These are phyloP conservation scores for Aricia agestis DNA, from an alignment of 1,140 invertebrate genomes.

Conservation along the genomic window DNA sequence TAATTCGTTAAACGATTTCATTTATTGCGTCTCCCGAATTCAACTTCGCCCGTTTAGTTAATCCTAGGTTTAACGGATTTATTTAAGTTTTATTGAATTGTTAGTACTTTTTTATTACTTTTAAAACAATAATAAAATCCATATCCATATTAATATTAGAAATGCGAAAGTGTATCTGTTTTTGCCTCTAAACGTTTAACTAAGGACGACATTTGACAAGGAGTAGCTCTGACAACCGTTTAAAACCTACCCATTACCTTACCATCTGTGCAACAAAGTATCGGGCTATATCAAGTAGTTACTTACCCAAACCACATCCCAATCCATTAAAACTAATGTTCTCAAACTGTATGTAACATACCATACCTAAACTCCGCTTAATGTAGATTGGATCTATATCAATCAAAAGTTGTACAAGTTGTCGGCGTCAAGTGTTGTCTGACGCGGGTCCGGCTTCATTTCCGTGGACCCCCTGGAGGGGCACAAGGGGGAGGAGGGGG, in stretches of 20 bases:
- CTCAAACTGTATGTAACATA: background rate
- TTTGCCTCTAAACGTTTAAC: too few species aligned
- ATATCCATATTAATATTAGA: too few species aligned
- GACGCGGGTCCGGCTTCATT: conserved; percentile 60
- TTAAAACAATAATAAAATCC: too few species aligned
- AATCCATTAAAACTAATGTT: background rate
- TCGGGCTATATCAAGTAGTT: too few species aligned
- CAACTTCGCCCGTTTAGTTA: background rate
- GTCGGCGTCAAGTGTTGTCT: conserved; percentile 20
- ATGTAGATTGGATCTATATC: conserved; percentile 2
- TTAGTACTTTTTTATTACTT: background rate
- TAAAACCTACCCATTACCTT: too few species aligned
- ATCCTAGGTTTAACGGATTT: background rate
- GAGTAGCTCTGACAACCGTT: too few species aligned
- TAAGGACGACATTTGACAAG: too few species aligned
- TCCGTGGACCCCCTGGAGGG: conserved; percentile 30
- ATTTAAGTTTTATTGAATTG: background rate
- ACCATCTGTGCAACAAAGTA: too few species aligned
- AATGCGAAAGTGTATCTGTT: too few species aligned
- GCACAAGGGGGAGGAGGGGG: conserved; percentile 36
- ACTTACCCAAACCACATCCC: background rate
- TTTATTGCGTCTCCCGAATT: background rate
- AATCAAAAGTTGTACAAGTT: background rate
- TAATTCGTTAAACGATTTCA: background rate
- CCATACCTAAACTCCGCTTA: background rate